Conservation (phyloP, 2,113 vertebrate species). For the Stigmatopora argus region DNA sequence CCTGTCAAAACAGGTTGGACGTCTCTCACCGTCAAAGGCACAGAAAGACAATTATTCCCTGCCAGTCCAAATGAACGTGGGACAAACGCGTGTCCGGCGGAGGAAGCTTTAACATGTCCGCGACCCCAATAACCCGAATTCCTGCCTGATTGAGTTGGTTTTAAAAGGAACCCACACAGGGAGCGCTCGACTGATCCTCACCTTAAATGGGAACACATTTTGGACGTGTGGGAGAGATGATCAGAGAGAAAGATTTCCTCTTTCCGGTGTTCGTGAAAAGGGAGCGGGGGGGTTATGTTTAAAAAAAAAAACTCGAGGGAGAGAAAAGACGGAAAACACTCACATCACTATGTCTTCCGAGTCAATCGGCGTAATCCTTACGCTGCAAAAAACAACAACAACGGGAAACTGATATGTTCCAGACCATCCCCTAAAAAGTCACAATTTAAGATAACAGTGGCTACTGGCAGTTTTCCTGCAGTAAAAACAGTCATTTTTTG, state of each 20-base stretch:
- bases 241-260: constrained; percentile 56
- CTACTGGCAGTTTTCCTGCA: no score
- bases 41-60: no score
- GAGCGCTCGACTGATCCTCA: constrained; percentile 55
- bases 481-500: no score
- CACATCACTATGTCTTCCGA: neutral
- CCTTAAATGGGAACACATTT: constrained; percentile 72
- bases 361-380: constrained; percentile 3
- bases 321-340: constrained; percentile 12
- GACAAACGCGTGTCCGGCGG: constrained; percentile 45
- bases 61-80: constrained; percentile 4
- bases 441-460: no score
- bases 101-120: constrained; percentile 42
- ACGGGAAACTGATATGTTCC: no score
- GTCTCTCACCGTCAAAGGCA: no score
- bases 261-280: constrained; percentile 49
- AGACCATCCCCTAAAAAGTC: no score
- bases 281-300: constrained; percentile 9
- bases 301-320: constrained; percentile 6
- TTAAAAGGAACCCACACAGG: constrained; percentile 63
- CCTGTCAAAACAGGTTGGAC: no score
- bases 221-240: constrained; percentile 44
- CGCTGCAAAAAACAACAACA: neutral
- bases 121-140: constrained; percentile 65
- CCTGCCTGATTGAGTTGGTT: constrained; percentile 69